Conservation (phyloP, 2,113 vertebrate genomes). For the Salminus brasiliensis region DNA sequence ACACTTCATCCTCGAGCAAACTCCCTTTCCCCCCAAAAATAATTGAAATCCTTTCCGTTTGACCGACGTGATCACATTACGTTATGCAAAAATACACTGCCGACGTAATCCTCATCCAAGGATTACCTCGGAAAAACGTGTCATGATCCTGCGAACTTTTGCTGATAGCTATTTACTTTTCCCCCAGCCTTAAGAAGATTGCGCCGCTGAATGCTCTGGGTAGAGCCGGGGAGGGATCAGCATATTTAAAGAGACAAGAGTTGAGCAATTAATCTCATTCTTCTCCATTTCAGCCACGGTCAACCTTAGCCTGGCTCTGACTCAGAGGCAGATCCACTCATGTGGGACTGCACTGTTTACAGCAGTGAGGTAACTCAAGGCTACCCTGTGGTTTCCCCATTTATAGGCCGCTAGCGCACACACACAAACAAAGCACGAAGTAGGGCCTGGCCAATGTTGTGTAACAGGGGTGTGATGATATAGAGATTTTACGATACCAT, state of each 20-base stretch:
- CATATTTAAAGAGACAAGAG: constrained; percentile 40
- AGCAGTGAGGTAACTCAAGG: constrained; percentile 2
- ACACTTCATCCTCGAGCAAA: constrained; percentile 10
- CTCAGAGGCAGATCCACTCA: background rate
- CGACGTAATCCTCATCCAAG: constrained; percentile 44
- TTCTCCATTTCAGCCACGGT: constrained; percentile 18
- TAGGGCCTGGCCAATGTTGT: too few species aligned
- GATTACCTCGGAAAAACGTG: constrained; percentile 36
- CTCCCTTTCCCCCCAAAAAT: background rate
- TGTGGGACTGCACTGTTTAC: background rate
- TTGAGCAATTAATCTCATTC: constrained; percentile 37
- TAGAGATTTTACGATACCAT: too few species aligned
- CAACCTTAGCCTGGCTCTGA: background rate
- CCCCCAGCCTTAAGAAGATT: constrained; percentile 10
- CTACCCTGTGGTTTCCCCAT: constrained; percentile 6
- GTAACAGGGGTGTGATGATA: too few species aligned
- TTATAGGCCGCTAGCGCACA: background rate
- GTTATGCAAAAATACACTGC: constrained; percentile 43
- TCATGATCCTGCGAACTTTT: constrained; percentile 34
- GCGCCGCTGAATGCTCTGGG: constrained; percentile 16
- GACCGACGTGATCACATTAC: constrained; percentile 35
- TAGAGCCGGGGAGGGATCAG: constrained; percentile 19
- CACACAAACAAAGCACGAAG: too few species aligned
- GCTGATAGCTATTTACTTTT: constrained; percentile 37
- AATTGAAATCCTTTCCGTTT: constrained; percentile 35